Conservation (phyloP, 2,797 vertebrate genomes). For the Poecilia wingei region DNA sequence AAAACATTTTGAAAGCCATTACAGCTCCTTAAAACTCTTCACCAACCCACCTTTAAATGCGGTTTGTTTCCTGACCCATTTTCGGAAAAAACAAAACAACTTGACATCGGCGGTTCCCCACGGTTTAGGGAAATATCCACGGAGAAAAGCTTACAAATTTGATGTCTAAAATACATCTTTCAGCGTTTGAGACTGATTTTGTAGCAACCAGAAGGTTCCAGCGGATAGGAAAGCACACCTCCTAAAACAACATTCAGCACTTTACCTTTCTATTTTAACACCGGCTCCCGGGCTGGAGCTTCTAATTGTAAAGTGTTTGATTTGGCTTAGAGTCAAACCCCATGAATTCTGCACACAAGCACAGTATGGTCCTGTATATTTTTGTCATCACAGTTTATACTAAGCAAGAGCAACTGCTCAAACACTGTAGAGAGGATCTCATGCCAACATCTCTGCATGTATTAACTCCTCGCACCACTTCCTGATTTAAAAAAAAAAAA, state of each 20-base stretch:
- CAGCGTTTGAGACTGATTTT: neutral
- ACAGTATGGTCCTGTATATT: slow-evolving; percentile 5
- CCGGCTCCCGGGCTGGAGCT: slow-evolving; percentile 2
- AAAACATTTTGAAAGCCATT: slow-evolving; percentile 61
- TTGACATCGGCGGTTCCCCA: neutral
- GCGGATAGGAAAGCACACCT: slow-evolving; percentile 28
- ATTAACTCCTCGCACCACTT: neutral
- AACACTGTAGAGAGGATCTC: slow-evolving; percentile 5
- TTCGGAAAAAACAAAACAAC: slow-evolving; percentile 16
- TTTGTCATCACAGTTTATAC: slow-evolving; percentile 24
- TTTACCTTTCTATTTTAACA: slow-evolving; percentile 51
- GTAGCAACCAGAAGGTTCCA: slow-evolving; percentile 1
- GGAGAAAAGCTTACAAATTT: slow-evolving; percentile 12
- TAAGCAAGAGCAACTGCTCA: slow-evolving; percentile 24
- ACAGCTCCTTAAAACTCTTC: slow-evolving; percentile 41
- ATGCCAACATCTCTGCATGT: slow-evolving; percentile 8
- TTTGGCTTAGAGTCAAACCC: slow-evolving; percentile 41
- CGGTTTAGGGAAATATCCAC: neutral
- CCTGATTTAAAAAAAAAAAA: neutral
- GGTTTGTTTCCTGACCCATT: slow-evolving; percentile 30
- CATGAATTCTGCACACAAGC: slow-evolving; percentile 19
- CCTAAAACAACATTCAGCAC: slow-evolving; percentile 17
- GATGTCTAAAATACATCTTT: slow-evolving; percentile 14
- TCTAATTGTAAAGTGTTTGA: slow-evolving; percentile 50
- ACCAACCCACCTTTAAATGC: slow-evolving; percentile 28